phyloP scores from a whole-genome alignment of 2,113 vertebrate genomes.

The Aplodontia rufa region DNA sequence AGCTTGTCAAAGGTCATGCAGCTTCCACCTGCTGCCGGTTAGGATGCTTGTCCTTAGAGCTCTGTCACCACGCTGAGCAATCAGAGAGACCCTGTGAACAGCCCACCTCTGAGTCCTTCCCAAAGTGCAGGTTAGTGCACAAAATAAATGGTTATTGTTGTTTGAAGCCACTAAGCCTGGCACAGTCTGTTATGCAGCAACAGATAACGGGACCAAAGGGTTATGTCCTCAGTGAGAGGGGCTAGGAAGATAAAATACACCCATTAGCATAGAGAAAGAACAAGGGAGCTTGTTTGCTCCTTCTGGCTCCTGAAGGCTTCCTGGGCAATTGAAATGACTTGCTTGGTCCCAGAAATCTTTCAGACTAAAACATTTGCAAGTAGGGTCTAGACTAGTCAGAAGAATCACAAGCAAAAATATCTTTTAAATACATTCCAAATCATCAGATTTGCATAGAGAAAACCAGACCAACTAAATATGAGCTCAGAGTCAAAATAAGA shows the following conservation, averaged over 20 bases:
- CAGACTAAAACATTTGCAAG: not conserved
- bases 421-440: not conserved
- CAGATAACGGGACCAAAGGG: not conserved
- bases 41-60: not conserved
- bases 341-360: not conserved
- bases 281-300: not conserved
- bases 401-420: not conserved
- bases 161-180: not conserved
- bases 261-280: not conserved
- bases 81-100: not conserved
- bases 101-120: too few species aligned
- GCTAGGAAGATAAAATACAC: not conserved
- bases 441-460: not conserved
- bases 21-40: not conserved
- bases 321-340: not conserved
- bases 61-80: not conserved
- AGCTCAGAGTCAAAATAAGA: not conserved
- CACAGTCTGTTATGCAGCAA: not conserved
- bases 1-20: not conserved
- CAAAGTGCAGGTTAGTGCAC: not conserved
- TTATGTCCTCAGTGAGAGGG: not conserved
- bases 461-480: not conserved
- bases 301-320: not conserved
- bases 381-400: not conserved
- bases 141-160: not conserved